A percentile compares a stretch with the other conserved stretches of the same genome.
Conservation (phyloP, 2,113 vertebrate genomes). For the Urocitellus parryii region DNA sequence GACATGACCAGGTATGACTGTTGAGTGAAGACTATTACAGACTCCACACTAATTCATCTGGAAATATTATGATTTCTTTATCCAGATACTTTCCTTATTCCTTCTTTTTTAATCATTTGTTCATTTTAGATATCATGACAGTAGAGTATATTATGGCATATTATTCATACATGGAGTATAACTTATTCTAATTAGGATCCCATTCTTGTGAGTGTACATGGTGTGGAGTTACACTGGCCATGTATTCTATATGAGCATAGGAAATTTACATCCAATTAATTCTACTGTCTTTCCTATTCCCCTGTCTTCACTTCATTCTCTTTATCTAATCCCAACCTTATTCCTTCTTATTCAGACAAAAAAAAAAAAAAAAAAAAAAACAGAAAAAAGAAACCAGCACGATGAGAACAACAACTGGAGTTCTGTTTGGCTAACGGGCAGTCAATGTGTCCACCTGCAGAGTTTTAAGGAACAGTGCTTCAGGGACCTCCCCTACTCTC, state of each 20-base stretch:
- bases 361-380: neutral
- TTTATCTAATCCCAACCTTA: no score
- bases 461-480: neutral
- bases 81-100: neutral
- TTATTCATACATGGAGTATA: no score
- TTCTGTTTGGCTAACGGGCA: slow-evolving; percentile 35
- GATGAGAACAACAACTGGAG: neutral
- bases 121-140: no score
- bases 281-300: no score
- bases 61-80: slow-evolving; percentile 13
- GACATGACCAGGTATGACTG: neutral
- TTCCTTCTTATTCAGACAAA: slow-evolving; percentile 18
- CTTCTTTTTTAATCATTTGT: neutral
- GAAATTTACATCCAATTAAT: no score
- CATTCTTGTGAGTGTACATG: no score
- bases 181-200: no score
- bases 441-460: neutral
- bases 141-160: no score
- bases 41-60: slow-evolving; percentile 1
- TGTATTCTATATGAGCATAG: no score
- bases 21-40: neutral
- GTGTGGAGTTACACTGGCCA: no score
- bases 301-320: no score
- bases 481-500: neutral
- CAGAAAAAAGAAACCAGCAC: neutral